A percentile compares a stretch with the other conserved stretches of the same genome.
Conservation (phyloP, 1,140 invertebrate genomes). For the Ectropis grisescens region DNA sequence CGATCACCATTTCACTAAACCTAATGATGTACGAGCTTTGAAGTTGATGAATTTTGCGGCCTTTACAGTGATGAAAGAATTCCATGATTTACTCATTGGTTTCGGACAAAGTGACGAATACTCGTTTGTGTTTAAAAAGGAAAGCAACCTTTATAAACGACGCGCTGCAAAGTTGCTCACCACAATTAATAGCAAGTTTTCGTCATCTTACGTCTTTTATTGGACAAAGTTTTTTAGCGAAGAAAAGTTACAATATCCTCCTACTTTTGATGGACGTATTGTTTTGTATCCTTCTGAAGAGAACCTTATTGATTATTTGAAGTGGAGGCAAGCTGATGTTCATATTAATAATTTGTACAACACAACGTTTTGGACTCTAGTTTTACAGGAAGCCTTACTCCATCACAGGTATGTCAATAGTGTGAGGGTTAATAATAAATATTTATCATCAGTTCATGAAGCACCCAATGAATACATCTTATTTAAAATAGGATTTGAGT, state of each 20-base stretch:
- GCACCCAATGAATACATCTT: too few relatives aligned
- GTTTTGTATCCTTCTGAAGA: slow-evolving; percentile 91
- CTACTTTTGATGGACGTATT: slow-evolving; percentile 90
- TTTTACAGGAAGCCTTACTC: slow-evolving; percentile 81
- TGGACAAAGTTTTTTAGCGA: slow-evolving; percentile 87
- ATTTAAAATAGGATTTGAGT: too few relatives aligned
- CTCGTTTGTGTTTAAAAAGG: slow-evolving; percentile 91
- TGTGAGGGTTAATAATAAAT: neutral
- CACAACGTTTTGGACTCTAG: slow-evolving; percentile 94
- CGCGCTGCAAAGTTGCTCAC: slow-evolving; percentile 86
- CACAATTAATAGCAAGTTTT: slow-evolving; percentile 90
- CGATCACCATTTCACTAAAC: slow-evolving; percentile 89
- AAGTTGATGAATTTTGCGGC: slow-evolving; percentile 92
- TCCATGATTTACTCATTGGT: slow-evolving; percentile 86
- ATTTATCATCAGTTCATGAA: neutral
- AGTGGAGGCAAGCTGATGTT: slow-evolving; percentile 97
- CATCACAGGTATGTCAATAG: slow-evolving; percentile 71
- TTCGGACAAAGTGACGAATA: slow-evolving; percentile 98
- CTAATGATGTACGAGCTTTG: slow-evolving; percentile 89
- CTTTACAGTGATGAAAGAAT: slow-evolving; percentile 85
- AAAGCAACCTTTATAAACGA: slow-evolving; percentile 83
- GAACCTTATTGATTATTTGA: slow-evolving; percentile 93
- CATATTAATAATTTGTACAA: slow-evolving; percentile 99
- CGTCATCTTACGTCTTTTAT: slow-evolving; percentile 88
- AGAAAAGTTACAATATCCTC: slow-evolving; percentile 83